Base-by-base conservation (phyloP, 2,888 invertebrate species). In the Busseola fusca region DNA sequence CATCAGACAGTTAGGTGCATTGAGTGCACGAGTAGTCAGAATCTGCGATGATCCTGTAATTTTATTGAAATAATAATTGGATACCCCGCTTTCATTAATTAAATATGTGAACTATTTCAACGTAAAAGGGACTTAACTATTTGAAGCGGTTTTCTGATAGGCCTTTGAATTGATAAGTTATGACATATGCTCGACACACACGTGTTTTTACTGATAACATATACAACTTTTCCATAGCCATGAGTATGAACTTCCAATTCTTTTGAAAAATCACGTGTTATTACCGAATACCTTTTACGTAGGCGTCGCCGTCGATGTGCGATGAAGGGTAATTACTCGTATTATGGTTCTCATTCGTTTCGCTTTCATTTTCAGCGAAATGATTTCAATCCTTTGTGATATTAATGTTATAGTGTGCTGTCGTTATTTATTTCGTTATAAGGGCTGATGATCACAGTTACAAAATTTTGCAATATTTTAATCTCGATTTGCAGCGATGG, bases 1-100 rank as follows among this genome's bases (percentile, higher is more conserved):
- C 74, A 80, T 76, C 80, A 73, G 73, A 80, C 76, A 83, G 60
- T 64, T 78, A 56, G 69, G 69, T 80, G 85, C 85, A 83, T 71
- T 72, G 65, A 78, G 80, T 72, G 74, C 72, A 78, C 48, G 70
- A 72, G 21, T 74, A 69, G 30, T 67, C 58, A 59, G 50, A n/a
- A 56, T 40, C 64, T 64, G 48, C 54, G 42, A 64, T 37, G 42
- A 62, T 59, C 3, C n/a, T 37, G 42, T 65, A 25, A 63, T 52
- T 80, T 18, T 6, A 59, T 56, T 59, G n/a, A 64, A 57, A 60
- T 0, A 50, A 74, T 64, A 64, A 75, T 72, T 72, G 59, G 54
- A 56, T 25, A 42, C 48, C 27, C 30, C 58, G 25, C 34, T 64
- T 50, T 57, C 21, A 66, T 54, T 50, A 64, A 56, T 64, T 37